Conservation (phyloP, 2,888 invertebrate genomes). For the Polyommatus icarus region DNA sequence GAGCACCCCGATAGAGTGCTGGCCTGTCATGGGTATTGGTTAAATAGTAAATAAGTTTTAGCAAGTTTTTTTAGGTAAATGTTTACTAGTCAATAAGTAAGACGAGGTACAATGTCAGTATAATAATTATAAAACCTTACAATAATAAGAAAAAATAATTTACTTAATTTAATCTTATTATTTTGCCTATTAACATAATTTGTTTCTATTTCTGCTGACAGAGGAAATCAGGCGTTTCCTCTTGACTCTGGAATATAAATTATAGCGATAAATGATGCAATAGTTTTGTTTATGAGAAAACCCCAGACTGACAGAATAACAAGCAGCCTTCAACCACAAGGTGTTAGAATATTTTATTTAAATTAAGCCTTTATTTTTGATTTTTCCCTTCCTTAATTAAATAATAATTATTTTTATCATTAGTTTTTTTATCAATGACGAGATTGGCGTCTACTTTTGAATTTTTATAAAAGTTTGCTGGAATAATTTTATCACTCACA, state of each 20-base stretch:
- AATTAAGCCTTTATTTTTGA: not conserved
- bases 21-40: too few relatives aligned
- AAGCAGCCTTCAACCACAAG: not conserved
- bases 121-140: too few relatives aligned
- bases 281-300: not conserved
- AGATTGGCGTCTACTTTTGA: not conserved
- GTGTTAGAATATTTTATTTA: not conserved
- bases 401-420: too few relatives aligned
- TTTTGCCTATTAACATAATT: not conserved
- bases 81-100: too few relatives aligned
- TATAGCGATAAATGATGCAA: not conserved
- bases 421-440: too few relatives aligned
- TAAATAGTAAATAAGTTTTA: too few relatives aligned
- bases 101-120: too few relatives aligned
- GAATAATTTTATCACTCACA: not conserved
- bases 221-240: not conserved
- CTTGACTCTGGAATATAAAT: not conserved
- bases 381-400: not conserved
- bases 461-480: not conserved
- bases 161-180: not conserved
- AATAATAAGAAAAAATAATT: not conserved
- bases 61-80: too few relatives aligned
- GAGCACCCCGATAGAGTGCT: too few relatives aligned
- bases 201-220: not conserved
- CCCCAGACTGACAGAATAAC: not conserved